Evolutionary conservation across 2,888 invertebrate species (phyloP).

Genomic region (Drosophila paramelanica): DNA sequence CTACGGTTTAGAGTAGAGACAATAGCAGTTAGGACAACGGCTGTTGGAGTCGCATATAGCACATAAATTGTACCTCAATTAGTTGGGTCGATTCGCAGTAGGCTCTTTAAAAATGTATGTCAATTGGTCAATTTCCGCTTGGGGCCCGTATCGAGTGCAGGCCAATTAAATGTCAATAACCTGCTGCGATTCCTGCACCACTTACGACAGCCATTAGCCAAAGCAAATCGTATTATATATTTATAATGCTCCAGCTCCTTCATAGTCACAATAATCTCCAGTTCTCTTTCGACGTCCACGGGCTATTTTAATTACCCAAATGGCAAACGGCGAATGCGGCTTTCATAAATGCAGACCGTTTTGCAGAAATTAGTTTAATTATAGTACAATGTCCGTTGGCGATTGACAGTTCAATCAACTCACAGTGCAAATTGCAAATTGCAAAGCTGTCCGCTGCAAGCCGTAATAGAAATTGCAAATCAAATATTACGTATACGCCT

Average conservation of each 20-base stretch:
- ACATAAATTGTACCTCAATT: conserved; percentile 54
- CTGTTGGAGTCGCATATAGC: conserved; percentile 15
- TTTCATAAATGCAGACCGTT: conserved; percentile 70
- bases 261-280: conserved; percentile 10
- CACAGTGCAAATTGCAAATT: conserved; percentile 46
- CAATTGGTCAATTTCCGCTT: conserved; percentile 78
- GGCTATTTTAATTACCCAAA: conserved; percentile 73
- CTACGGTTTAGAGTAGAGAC: not conserved
- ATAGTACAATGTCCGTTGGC: conserved; percentile 56
- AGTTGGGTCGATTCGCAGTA: conserved; percentile 20
- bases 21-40: not conserved
- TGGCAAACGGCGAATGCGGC: conserved; percentile 33
- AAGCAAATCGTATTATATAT: conserved; percentile 60
- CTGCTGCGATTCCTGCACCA: conserved; percentile 46
- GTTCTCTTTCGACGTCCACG: conserved; percentile 7
- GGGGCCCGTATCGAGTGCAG: conserved; percentile 32
- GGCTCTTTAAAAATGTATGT: conserved; percentile 79
- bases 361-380: conserved; percentile 63
- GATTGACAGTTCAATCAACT: conserved; percentile 77
- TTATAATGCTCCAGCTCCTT: conserved; percentile 48
- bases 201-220: conserved; percentile 52
- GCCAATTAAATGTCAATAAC: conserved; percentile 77
- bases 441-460: conserved; percentile 24
- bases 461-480: conserved; percentile 66
- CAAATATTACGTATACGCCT: conserved; percentile 74